phyloP scores from a whole-genome alignment of 2,113 vertebrate genomes.

The Delphinapterus leucas region DNA sequence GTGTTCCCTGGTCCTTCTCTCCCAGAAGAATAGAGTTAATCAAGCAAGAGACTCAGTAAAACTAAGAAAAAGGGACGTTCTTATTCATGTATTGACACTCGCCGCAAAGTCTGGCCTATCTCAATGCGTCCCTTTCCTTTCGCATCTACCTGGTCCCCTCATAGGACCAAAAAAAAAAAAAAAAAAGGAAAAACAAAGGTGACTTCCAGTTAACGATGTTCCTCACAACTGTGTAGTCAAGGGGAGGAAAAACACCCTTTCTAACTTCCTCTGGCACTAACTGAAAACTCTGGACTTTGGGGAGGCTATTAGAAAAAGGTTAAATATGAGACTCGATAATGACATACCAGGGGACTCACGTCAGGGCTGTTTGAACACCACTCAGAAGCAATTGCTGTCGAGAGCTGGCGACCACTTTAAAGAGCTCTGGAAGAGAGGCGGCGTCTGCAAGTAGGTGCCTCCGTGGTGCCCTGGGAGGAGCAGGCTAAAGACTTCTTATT shows the following conservation, averaged over 20 bases:
- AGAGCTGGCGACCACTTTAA: slow-evolving; percentile 42
- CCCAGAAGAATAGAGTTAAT: not conserved
- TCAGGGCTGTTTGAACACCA: slow-evolving; percentile 53
- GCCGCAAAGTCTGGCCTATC: not conserved
- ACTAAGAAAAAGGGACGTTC: not conserved
- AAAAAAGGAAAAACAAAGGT: slow-evolving; percentile 7
- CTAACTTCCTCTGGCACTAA: slow-evolving; percentile 7
- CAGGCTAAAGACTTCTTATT: not conserved
- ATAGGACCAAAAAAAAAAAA: not conserved
- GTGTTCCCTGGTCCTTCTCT: not conserved
- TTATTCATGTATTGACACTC: not conserved
- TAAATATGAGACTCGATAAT: slow-evolving; percentile 68
- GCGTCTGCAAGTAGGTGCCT: not conserved
- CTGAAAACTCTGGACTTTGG: slow-evolving; percentile 54
- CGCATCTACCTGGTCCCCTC: not conserved
- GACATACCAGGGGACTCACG: slow-evolving; percentile 49
- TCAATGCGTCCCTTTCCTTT: not conserved
- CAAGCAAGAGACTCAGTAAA: not conserved
- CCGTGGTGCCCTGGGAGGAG: not conserved
- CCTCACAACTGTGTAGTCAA: not conserved
- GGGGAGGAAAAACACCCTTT: slow-evolving; percentile 1
- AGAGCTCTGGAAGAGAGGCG: not conserved
- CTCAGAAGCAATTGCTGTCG: slow-evolving; percentile 50
- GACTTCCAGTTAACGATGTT: not conserved
- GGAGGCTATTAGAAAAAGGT: slow-evolving; percentile 69